These are phyloP conservation scores for Drosophila lutescens DNA, from an alignment of 2,888 invertebrate species.

Conservation along the genomic window DNA sequence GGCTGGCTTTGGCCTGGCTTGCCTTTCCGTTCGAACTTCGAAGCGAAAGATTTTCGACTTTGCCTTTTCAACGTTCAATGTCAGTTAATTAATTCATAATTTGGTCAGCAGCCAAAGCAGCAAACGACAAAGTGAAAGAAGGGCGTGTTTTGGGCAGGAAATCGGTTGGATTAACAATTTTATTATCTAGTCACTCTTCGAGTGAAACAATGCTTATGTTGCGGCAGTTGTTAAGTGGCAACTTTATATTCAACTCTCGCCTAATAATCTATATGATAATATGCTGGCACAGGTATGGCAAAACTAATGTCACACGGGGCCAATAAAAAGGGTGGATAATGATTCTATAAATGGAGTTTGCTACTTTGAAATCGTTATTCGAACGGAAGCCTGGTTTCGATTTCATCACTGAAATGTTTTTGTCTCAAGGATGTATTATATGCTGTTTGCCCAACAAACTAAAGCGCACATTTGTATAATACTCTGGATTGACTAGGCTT, in stretches of 20 bases:
- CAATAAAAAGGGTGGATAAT: constrained; percentile 8
- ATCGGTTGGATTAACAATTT: constrained; percentile 8
- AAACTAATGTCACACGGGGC: constrained; percentile 6
- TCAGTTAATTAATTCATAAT: constrained; percentile 47
- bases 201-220: not conserved
- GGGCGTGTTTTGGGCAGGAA: constrained; percentile 16
- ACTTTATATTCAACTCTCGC: constrained; percentile 20
- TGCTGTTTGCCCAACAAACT: not conserved
- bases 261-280: not conserved
- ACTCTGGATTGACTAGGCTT: not conserved
- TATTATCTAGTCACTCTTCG: constrained; percentile 19
- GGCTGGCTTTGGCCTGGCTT: not conserved
- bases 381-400: not conserved
- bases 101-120: constrained; percentile 3
- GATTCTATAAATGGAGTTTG: constrained; percentile 3
- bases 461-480: not conserved
- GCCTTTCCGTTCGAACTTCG: constrained; percentile 4
- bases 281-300: not conserved
- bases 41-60: constrained; percentile 13
- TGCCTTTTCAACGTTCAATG: constrained; percentile 57
- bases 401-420: not conserved
- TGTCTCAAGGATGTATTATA: too few species aligned
- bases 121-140: constrained; percentile 6
- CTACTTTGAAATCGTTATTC: not conserved
- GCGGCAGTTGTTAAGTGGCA: not conserved